These are phyloP conservation scores for Megalops atlanticus DNA, from an alignment of 2,113 vertebrate species.

Conservation along the genomic window DNA sequence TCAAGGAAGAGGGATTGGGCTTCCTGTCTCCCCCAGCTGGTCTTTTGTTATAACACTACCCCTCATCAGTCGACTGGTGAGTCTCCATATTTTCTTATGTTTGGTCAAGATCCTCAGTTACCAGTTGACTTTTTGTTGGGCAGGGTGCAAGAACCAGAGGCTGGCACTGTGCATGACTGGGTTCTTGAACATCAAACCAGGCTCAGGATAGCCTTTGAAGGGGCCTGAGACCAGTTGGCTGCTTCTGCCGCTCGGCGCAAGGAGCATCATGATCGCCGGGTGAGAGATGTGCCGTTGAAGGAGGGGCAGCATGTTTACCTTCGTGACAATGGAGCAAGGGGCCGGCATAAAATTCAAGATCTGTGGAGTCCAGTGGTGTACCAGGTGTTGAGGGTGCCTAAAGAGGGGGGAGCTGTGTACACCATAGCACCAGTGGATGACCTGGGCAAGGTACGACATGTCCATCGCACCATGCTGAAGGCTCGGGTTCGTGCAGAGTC, in stretches of 20 bases:
- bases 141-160: not conserved
- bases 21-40: not conserved
- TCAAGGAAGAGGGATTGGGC: conserved; percentile 18
- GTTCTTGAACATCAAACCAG: not conserved
- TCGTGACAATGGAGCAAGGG: not conserved
- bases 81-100: conserved; percentile 21
- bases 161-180: not conserved
- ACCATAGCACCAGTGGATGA: not conserved
- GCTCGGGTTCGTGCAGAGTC: not conserved
- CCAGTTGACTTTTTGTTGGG: too few relatives aligned
- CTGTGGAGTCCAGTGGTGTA: conserved; percentile 16
- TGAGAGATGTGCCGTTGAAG: not conserved
- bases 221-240: not conserved
- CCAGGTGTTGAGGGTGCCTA: not conserved
- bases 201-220: too few relatives aligned
- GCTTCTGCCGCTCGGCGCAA: not conserved
- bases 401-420: not conserved
- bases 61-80: conserved; percentile 24
- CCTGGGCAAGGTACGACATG: not conserved
- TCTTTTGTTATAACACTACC: conserved; percentile 27
- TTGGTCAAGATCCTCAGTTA: conserved; percentile 14
- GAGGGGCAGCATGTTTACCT: not conserved
- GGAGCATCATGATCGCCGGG: not conserved
- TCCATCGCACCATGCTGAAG: conserved; percentile 23
- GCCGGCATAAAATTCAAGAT: not conserved